phyloP scores from a whole-genome alignment of 2,113 vertebrate species.

The Prinia subflava region DNA sequence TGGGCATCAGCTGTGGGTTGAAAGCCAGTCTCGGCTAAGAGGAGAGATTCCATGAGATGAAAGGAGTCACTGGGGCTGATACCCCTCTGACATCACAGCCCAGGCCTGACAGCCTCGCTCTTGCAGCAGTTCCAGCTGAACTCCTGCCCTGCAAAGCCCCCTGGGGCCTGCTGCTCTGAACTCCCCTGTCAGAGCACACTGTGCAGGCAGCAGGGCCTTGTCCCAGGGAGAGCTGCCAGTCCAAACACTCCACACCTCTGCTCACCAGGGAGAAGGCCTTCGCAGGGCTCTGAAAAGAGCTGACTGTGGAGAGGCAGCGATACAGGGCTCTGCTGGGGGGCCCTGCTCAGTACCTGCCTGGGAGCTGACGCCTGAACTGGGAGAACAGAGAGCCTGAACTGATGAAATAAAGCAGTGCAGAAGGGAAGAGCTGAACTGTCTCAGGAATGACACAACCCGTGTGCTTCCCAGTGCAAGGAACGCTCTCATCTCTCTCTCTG shows the following conservation, averaged over 20 bases:
- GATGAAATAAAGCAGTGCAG: not conserved
- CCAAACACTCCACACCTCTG: slow-evolving; percentile 29
- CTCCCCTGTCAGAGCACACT: not conserved
- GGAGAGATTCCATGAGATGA: not conserved
- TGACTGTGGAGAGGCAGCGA: not conserved
- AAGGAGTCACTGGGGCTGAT: not conserved
- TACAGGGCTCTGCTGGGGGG: not conserved
- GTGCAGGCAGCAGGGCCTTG: not conserved
- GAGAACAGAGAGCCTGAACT: not conserved
- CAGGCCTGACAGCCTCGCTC: not conserved
- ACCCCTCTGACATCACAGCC: not conserved
- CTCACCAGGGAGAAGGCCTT: slow-evolving; percentile 11
- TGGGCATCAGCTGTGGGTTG: not conserved
- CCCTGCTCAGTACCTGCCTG: not conserved
- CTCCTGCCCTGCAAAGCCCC: not conserved
- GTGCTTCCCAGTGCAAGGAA: not conserved
- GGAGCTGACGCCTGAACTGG: not conserved
- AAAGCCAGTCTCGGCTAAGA: not conserved
- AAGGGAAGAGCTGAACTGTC: not conserved
- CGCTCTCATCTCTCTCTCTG: accelerated
- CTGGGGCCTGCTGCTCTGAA: not conserved
- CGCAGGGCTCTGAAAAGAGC: slow-evolving; percentile 10
- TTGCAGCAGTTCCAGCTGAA: not conserved
- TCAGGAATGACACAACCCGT: not conserved
- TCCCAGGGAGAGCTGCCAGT: not conserved